Base-by-base conservation (phyloP, 2,797 vertebrate species). In the Dallia pectoralis region DNA sequence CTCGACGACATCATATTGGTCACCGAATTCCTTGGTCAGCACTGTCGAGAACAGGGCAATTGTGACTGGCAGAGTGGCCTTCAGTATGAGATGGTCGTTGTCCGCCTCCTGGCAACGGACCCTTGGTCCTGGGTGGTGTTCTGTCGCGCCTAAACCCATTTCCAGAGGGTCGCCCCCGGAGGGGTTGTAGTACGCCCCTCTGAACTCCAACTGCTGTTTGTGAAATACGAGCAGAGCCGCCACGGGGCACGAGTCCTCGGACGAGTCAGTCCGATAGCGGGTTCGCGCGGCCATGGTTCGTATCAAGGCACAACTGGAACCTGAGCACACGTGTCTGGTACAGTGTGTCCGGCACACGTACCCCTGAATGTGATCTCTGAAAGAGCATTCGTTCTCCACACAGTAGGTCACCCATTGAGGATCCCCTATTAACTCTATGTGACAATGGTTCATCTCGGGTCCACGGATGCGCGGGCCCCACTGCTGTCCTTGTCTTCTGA, bases 371-470 rank as follows among this genome's bases (percentile, higher is more conserved):
- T 70, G 68, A 8, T 65, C 15, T 14, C n/a, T 56, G 61, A 75
- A 75, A 4, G 68, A 47, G 29, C 74, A 75, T 44, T 40, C 30
- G 1, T 65, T 44, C 0, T 75, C 68, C 4, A 75, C 74, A n/a
- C 74, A 75, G 68, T 44, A 22, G 30, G 59, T 70, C 2, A 75
- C 69, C 74, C 74, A 75, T 33, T 75, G 74, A 4, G 68, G 61
- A 53, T 75, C 68, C 4, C n/a, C 68, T 75, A 75, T 75, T 71
- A 75, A 75, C 25, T 71, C 8, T n/a, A 22, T 15, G 4, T 75
- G 68, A 0, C 0, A 29, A 6, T 56, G 19, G 8, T 47, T 16
- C 75, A 77, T 73, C 4, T 1, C 4, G 25, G 32, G 33, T 51
- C 25, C 4, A 22, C 9, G 33, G 0, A 3, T 12, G 6, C 0